Evolutionary conservation across 2,888 invertebrate species (phyloP), one percentile per base, ranked within the genome.

Genomic region (Trissolcus japonicus): DNA sequence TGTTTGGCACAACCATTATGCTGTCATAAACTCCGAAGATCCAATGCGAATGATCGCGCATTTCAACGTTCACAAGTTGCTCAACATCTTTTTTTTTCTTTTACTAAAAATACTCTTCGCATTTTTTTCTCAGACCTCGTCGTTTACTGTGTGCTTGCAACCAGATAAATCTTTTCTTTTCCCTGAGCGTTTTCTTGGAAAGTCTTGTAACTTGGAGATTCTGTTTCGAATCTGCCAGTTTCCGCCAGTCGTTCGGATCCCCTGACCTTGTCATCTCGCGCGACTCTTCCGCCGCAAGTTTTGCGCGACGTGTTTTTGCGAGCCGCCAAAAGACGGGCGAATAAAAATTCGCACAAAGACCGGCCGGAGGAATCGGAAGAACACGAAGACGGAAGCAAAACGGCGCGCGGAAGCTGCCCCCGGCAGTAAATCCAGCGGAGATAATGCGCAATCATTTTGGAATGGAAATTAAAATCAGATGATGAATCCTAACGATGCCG

Each of bases 391-490:
- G 73, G 78, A 80, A 76, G 77, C 61, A 71, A n/a, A 77, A 72
- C 74, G 66, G 71, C 74, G 75, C 80, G 82, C 83, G 82, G 81
- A 82, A 80, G 78, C 69, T 80, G 83, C 83, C 85, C 83, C 83
- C 80, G 84, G 86, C 84, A 83, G 83, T 85, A 87, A 85, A 87
- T 88, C 85, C 85, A 84, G 85, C 85, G 80, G 86, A 89, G 87
- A 89, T 89, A 89, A 89, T 88, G 88, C 86, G 88, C 89, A 88
- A 89, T 89, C 89, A 88, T 89, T 88, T 88, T 83, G 87, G 85
- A 88, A 89, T 89, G 88, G 88, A 88, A 89, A 89, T 89, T 88
- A 89, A 89, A 89, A 89, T 89, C 89, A 88, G 88, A 89, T 89
- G 88, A 88, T 88, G 89, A 89, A 89, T 89, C 88, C 89, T 89